Percentiles rank a stretch among this genome's conserved stretches.
phyloP scores from a whole-genome alignment of 2,888 invertebrate species.

The Tetrapedia diversipes region DNA sequence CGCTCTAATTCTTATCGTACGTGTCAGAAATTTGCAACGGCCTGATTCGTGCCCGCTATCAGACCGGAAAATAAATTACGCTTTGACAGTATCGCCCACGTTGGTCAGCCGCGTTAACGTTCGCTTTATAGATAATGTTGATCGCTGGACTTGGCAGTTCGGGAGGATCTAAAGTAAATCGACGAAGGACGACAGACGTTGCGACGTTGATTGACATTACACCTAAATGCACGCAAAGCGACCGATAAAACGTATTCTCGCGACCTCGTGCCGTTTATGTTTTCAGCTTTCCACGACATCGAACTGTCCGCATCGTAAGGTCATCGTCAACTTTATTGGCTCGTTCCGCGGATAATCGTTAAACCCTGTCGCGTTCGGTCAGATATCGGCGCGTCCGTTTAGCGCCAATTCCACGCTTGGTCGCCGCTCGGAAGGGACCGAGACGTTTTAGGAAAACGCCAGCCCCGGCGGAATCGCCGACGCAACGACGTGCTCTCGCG shows the following conservation, averaged over 20 bases:
- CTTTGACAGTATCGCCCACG: slow-evolving; percentile 43
- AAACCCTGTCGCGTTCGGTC: not conserved
- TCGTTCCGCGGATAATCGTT: no score
- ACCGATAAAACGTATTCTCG: slow-evolving; percentile 27
- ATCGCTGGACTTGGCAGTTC: not conserved
- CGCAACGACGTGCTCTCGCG: slow-evolving; percentile 14
- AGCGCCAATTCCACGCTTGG: not conserved
- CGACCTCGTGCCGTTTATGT: slow-evolving; percentile 20
- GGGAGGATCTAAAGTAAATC: not conserved
- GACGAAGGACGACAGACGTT: not conserved
- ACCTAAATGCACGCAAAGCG: slow-evolving; percentile 42
- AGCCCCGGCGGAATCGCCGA: not conserved
- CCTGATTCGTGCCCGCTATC: slow-evolving; percentile 40
- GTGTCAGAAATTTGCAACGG: slow-evolving; percentile 39
- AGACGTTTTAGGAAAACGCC: not conserved
- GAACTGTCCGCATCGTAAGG: not conserved
- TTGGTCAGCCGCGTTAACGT: slow-evolving; percentile 17
- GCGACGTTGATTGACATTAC: slow-evolving; percentile 36
- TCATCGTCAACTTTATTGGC: not conserved
- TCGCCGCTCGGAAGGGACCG: not conserved
- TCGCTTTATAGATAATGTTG: slow-evolving; percentile 29
- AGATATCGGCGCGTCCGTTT: not conserved
- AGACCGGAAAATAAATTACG: slow-evolving; percentile 30
- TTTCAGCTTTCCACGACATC: not conserved
- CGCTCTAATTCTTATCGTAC: slow-evolving; percentile 38